phyloP scores from a whole-genome alignment of 2,113 vertebrate species.

The Lagopus muta region DNA sequence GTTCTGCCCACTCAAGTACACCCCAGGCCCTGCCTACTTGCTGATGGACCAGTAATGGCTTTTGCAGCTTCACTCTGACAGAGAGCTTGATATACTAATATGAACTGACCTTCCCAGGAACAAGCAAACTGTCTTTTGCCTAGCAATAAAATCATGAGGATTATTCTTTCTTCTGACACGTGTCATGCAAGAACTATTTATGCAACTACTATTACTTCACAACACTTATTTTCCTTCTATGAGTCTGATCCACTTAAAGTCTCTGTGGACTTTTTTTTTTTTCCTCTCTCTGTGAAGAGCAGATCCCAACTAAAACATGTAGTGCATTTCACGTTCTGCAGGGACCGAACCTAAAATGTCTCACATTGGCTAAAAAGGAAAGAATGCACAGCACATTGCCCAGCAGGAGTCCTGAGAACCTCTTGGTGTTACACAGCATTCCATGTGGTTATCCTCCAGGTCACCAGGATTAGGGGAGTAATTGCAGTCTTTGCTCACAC shows the following conservation, averaged over 20 bases:
- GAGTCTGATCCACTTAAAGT: background rate
- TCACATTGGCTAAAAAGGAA: background rate
- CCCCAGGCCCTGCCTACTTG: background rate
- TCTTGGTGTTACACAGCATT: background rate
- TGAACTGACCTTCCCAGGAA: background rate
- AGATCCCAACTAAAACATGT: background rate
- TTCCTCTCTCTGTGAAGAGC: background rate
- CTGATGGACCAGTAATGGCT: background rate
- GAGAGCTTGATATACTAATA: background rate
- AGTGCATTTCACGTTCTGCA: background rate
- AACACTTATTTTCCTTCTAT: background rate
- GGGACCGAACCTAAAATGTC: background rate
- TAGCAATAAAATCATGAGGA: background rate
- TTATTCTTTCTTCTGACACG: background rate
- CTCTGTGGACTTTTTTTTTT: background rate
- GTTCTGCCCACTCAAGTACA: background rate
- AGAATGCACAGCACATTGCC: background rate
- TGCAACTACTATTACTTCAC: background rate
- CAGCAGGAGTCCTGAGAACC: background rate
- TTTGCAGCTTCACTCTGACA: background rate
- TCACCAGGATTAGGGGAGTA: background rate
- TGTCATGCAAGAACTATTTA: background rate
- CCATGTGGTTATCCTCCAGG: constrained; percentile 10
- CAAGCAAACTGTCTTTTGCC: background rate
- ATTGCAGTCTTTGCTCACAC: background rate